Evolutionary conservation across 2,113 vertebrate genomes (phyloP).

Genomic region (Eidolon helvum): DNA sequence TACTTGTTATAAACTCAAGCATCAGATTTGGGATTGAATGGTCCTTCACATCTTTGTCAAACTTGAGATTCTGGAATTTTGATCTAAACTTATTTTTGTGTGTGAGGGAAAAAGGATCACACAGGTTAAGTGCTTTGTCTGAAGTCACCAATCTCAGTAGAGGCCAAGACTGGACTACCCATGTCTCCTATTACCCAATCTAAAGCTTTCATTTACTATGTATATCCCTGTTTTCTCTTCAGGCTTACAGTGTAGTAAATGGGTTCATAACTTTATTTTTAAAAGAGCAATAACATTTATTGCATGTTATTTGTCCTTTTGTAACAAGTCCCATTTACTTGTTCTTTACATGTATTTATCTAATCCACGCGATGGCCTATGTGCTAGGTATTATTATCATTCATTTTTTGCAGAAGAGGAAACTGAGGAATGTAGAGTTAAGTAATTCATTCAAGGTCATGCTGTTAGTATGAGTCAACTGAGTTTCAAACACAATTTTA

Average conservation of each 20-base stretch:
- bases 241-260: not conserved
- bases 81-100: not conserved
- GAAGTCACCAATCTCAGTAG: not conserved
- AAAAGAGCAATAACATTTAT: not conserved
- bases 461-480: not conserved
- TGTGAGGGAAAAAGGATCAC: not conserved
- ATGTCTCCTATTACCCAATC: not conserved
- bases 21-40: not conserved
- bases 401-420: not conserved
- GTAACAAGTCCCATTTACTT: not conserved
- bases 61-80: not conserved
- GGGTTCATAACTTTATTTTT: not conserved
- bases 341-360: not conserved
- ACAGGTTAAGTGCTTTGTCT: not conserved
- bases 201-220: not conserved
- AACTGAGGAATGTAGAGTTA: not conserved
- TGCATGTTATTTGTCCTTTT: too few species aligned
- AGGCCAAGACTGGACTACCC: not conserved
- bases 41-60: not conserved
- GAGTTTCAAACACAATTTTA: not conserved
- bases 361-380: not conserved
- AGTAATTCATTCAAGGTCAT: not conserved
- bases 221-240: not conserved
- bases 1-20: not conserved
- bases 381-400: not conserved